phyloP scores from a whole-genome alignment of 2,888 invertebrate genomes.

The Hyppa rectilinea region DNA sequence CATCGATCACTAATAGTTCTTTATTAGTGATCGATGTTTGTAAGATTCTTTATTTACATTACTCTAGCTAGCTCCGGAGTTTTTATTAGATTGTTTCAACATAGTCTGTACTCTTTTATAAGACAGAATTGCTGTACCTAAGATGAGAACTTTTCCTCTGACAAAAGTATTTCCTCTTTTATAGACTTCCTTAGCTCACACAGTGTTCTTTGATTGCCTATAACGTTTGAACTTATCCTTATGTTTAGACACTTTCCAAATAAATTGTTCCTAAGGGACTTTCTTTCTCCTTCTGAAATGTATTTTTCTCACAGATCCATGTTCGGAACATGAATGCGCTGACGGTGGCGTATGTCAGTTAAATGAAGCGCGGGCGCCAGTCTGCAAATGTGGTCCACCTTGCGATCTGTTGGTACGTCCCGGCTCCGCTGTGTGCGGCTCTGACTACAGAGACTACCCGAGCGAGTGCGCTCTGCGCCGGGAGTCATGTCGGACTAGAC shows the following conservation, averaged over 20 bases:
- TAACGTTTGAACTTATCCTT: not conserved
- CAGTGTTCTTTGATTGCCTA: not conserved
- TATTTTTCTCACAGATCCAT: constrained; percentile 93
- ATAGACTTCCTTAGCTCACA: constrained; percentile 10
- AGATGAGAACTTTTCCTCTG: constrained; percentile 37
- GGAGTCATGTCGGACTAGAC: constrained; percentile 94
- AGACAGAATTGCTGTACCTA: constrained; percentile 48
- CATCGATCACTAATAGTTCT: no score
- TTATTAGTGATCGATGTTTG: no score
- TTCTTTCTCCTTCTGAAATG: constrained; percentile 3
- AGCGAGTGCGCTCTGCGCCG: constrained; percentile 95
- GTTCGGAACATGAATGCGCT: constrained; percentile 94
- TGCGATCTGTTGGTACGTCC: constrained; percentile 94
- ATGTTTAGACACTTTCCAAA: not conserved
- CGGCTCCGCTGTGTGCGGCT: constrained; percentile 93
- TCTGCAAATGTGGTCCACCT: constrained; percentile 95
- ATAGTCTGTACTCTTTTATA: constrained; percentile 63
- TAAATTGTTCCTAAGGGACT: not conserved
- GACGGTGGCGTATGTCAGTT: constrained; percentile 96
- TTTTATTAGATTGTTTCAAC: constrained; percentile 85
- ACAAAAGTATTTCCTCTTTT: constrained; percentile 23
- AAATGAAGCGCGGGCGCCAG: constrained; percentile 94
- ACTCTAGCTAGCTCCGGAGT: constrained; percentile 81
- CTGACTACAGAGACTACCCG: constrained; percentile 94
- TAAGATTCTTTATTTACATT: constrained; percentile 86